Evolutionary conservation across 2,888 invertebrate genomes (phyloP).

Genomic region (Limnephilus auricula): DNA sequence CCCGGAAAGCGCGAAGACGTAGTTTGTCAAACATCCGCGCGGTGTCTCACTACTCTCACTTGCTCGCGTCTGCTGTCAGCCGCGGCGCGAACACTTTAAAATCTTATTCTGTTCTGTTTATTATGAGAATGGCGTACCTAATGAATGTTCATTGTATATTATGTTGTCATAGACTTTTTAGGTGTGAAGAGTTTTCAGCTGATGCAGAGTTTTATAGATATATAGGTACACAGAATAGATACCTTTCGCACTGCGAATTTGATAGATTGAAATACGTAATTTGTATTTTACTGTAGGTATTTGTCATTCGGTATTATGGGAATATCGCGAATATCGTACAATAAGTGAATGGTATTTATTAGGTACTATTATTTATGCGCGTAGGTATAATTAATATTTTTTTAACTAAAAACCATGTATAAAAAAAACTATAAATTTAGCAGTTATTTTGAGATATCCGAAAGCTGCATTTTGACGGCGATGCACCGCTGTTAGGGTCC

Average conservation of each 20-base stretch:
- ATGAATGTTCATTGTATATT: neutral
- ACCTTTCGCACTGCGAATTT: neutral
- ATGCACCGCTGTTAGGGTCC: too few species aligned
- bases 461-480: too few species aligned
- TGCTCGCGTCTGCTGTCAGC: neutral
- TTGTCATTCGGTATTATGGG: too few species aligned
- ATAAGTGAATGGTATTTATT: too few species aligned
- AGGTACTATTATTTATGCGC: too few species aligned
- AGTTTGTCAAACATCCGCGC: conserved; percentile 23
- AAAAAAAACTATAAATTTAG: too few species aligned
- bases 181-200: neutral
- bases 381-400: too few species aligned
- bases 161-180: neutral
- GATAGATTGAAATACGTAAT: neutral
- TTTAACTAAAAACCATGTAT: too few species aligned
- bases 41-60: neutral
- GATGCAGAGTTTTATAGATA: neutral
- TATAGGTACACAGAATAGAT: too few species aligned
- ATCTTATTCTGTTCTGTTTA: neutral
- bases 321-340: too few species aligned
- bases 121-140: neutral
- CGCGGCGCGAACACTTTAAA: neutral
- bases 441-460: too few species aligned
- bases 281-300: too few species aligned
- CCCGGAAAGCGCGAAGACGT: neutral